Percentiles rank a stretch among this genome's conserved stretches.
Evolutionary conservation across 2,888 invertebrate species (phyloP).

Genomic region (Halictus quadricinctus): DNA sequence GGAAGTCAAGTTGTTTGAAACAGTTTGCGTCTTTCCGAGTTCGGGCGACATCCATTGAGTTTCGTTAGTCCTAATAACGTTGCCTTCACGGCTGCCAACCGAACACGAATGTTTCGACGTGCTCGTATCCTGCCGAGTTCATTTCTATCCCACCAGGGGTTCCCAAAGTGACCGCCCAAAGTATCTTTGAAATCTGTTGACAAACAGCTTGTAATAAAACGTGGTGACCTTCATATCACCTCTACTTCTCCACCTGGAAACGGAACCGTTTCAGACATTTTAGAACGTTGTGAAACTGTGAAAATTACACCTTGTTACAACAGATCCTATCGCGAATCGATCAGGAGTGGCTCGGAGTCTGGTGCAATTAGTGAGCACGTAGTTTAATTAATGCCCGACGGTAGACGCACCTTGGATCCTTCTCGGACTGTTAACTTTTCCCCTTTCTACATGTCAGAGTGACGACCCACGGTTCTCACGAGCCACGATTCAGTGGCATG

Average conservation of each 20-base stretch:
- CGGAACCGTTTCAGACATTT: too few relatives aligned
- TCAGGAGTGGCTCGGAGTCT: constrained; percentile 11
- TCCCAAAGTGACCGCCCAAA: too few relatives aligned
- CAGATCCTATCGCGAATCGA: not conserved
- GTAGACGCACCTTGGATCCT: constrained; percentile 33
- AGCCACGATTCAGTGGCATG: constrained; percentile 28
- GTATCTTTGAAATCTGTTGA: too few relatives aligned
- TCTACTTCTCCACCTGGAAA: too few relatives aligned
- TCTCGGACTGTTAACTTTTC: constrained; percentile 31
- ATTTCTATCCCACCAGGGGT: not conserved
- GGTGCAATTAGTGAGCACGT: constrained; percentile 41
- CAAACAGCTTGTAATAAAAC: too few relatives aligned
- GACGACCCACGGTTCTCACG: constrained; percentile 47
- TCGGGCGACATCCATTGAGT: constrained; percentile 21
- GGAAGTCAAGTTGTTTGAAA: constrained; percentile 38
- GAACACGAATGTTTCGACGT: constrained; percentile 15
- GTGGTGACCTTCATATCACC: too few relatives aligned
- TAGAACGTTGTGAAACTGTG: too few relatives aligned
- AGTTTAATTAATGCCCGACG: constrained; percentile 52
- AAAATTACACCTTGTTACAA: not conserved
- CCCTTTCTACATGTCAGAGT: constrained; percentile 34
- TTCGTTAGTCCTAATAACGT: constrained; percentile 50
- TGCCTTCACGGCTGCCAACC: constrained; percentile 16
- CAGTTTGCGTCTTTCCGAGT: constrained; percentile 45
- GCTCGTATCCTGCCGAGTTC: constrained; percentile 10